These are phyloP conservation scores for Acromyrmex echinatior DNA, from an alignment of 1,140 invertebrate species.

Conservation along the genomic window DNA sequence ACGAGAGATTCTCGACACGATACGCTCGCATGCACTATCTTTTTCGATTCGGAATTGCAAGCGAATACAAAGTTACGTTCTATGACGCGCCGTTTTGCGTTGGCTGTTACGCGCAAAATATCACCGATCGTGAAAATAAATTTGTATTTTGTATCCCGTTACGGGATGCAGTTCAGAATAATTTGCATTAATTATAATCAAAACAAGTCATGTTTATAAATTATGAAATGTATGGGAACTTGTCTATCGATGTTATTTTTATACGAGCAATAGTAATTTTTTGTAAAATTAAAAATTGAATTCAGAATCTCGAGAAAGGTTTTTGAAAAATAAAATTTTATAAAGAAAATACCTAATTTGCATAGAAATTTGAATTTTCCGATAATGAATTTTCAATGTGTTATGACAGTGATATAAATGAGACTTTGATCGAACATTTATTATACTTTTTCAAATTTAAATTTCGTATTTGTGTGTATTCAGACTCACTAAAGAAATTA, in stretches of 20 bases:
- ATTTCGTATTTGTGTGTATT: neutral
- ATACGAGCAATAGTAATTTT: neutral
- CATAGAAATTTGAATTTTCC: neutral
- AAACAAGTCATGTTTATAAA: neutral
- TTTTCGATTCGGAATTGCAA: neutral
- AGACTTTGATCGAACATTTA: constrained; percentile 1
- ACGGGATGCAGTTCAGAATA: neutral
- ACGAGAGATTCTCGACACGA: neutral
- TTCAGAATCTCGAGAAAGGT: neutral
- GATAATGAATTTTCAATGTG: neutral
- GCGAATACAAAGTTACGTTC: constrained; percentile 6
- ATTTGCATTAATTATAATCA: neutral
- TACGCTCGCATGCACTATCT: constrained; percentile 1
- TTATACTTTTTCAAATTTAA: neutral
- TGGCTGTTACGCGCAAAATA: neutral
- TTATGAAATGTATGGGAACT: neutral
- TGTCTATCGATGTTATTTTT: neutral
- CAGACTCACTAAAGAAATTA: neutral
- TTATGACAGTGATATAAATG: neutral
- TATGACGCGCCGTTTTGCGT: neutral
- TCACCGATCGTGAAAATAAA: neutral
- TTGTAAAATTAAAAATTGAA: neutral
- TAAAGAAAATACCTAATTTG: neutral
- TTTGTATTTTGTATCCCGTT: neutral
- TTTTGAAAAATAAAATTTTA: neutral